These are phyloP conservation scores for Okamejei kenojei DNA, from an alignment of 2,797 vertebrate species.

Conservation along the genomic window DNA sequence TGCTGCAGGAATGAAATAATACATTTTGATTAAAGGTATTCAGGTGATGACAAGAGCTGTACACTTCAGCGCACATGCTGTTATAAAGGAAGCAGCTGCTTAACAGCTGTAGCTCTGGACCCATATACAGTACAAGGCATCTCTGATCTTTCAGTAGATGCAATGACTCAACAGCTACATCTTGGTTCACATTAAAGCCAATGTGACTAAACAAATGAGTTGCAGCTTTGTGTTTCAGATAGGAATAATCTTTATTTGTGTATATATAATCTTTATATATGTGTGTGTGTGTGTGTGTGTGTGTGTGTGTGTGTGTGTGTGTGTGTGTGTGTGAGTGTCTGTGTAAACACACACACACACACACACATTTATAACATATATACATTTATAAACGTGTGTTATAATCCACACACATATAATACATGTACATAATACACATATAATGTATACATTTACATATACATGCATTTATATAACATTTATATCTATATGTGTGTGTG, in stretches of 20 bases:
- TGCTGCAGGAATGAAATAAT: constrained; percentile 3
- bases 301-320: too few species aligned
- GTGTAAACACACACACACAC: too few species aligned
- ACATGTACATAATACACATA: too few species aligned
- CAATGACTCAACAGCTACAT: neutral
- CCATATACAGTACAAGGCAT: constrained; percentile 11
- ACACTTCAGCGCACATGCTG: constrained; percentile 36
- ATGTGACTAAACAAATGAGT: neutral
- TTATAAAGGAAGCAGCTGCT: constrained; percentile 35
- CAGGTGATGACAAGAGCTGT: constrained; percentile 32
- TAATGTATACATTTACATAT: too few species aligned
- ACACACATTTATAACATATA: too few species aligned
- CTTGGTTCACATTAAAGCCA: neutral
- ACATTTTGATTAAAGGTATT: constrained; percentile 32
- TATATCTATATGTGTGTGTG: too few species aligned
- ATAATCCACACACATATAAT: too few species aligned
- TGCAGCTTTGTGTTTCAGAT: neutral
- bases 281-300: too few species aligned
- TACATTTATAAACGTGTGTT: too few species aligned
- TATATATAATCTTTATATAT: neutral
- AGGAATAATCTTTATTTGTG: neutral
- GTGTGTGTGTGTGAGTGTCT: too few species aligned
- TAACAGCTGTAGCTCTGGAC: constrained; percentile 21
- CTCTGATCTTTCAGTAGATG: neutral
- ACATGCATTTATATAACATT: too few species aligned